Percentiles rank a stretch among this genome's conserved stretches.
Conservation (phyloP, 2,113 vertebrate genomes). For the Deroptyus accipitrinus region DNA sequence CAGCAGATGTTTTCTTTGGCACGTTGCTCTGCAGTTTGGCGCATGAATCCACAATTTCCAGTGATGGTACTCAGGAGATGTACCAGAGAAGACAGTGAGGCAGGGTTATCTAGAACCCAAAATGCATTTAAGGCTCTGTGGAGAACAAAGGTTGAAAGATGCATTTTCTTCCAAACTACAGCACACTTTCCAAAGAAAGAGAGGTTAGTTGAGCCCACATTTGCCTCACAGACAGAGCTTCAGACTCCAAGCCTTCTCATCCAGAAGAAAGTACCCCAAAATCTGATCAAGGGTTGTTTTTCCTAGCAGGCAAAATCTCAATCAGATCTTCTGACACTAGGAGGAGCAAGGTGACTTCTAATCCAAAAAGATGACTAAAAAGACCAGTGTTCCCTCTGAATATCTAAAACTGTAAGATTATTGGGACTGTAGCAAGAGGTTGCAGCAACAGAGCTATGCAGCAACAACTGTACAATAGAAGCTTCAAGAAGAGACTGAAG, state of each 20-base stretch:
- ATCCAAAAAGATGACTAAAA: not conserved
- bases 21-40: slow-evolving; percentile 54
- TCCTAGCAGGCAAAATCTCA: not conserved
- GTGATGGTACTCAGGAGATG: not conserved
- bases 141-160: not conserved
- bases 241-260: not conserved
- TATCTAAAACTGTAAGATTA: not conserved
- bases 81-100: slow-evolving; percentile 11
- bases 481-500: slow-evolving; percentile 16
- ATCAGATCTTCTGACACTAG: not conserved
- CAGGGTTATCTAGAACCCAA: slow-evolving; percentile 5
- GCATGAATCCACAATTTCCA: slow-evolving; percentile 48
- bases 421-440: not conserved
- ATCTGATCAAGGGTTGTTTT: not conserved
- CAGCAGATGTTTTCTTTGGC: slow-evolving; percentile 41
- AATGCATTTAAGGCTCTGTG: not conserved
- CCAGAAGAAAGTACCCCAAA: slow-evolving; percentile 11
- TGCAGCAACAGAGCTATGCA: slow-evolving; percentile 20
- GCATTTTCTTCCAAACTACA: not conserved
- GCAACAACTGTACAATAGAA: slow-evolving; percentile 20
- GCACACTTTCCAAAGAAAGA: not conserved
- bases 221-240: not conserved
- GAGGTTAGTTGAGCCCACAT: not conserved
- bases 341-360: not conserved
- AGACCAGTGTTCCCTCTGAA: not conserved